Base-by-base conservation (phyloP, 2,888 invertebrate genomes). In the Ectemnius continuus region DNA sequence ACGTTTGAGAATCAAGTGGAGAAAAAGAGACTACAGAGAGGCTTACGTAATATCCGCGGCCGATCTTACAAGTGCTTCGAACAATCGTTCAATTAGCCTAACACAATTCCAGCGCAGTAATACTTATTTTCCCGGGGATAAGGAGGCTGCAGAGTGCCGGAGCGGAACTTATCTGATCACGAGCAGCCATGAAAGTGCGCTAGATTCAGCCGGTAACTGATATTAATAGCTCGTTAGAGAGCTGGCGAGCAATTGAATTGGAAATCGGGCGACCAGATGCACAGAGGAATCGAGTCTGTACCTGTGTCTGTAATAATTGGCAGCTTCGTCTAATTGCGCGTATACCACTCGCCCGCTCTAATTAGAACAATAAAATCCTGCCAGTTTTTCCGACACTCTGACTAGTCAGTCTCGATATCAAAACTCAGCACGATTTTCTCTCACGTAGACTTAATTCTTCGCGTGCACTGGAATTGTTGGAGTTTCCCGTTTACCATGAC, bases 321-420 rank as follows among this genome's bases (percentile, higher is more conserved):
- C 11, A 36, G 36, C 36, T 36, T 11, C 36, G 36, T 36, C 36
- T 36, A 36, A 36, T 36, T 11, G 36, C 36, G 36, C 36, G 36
- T 23, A 11, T 36, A 36, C 36, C 36, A 36, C 36, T 11, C 36
- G 8, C 36, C 11, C 36, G 36, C 36, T 36, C 70, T 75, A 78
- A 82, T 82, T 82, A 80, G 61, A 69, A 45, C 78, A 75, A 82
- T 72, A 48, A 75, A 70, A 36, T 57, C 47, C 47, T 26, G 45
- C 63, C 45, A 59, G 62, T 48, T 68, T 62, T 61, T 67, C 56
- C 67, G 23, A n/a, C 18, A 8, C 36, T 36, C 36, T 11, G 23
- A 23, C 23, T 23, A 23, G 23, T 23, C 36, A 8, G 1, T 36
- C 36, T 63, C 59, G 56, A 36, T 20, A 46, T 57, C 59, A 46